Base-by-base conservation (phyloP, 1,140 invertebrate genomes). In the Schmidtea mediterranea region DNA sequence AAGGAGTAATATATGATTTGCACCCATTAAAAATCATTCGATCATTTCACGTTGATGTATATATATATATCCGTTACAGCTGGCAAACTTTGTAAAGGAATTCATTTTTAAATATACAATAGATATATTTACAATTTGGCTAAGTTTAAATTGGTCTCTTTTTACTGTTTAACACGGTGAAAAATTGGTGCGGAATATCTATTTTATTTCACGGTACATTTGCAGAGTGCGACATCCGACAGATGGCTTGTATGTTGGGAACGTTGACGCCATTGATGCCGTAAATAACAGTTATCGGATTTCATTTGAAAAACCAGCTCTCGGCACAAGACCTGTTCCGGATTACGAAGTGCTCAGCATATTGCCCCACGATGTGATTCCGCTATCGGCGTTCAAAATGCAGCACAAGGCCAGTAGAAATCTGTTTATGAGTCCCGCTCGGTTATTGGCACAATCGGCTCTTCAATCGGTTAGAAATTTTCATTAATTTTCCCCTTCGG, bases 241-340 rank as follows among this genome's bases (percentile, higher is more conserved):
- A 68, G 87, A 95, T 72, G 89, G 90, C 13, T 70, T 97, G 22
- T 95, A 92, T 59, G 86, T 80, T 48, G 90, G 89, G 6, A 80
- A 76, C 37, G 83, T 97, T 52, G 87, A 94, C 68, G 90, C 86
- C 36, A 78, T 94, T n/a, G 84, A 94, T 61, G 87, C 84, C 1
- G 78, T 82, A 2, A 84, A 87, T 59, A 86, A 87, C 59, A 84
- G 82, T n/a, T 97, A 97, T 61, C 72, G 90, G 57, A 82, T 97
- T 49, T 84, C 82, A 1, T 97, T 97, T 69, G 87, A 95, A 62
- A 71, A 84, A 51, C 74, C 75, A 38, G 84, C 83, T 12, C 68
- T 95, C 23, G 87, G 87, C 3, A 90, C 86, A 10, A 82, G 89
- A 63, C 89, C 86, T 48, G 80, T 95, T 49, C 83, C 82, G 15